Base-by-base conservation (phyloP, 1,140 invertebrate genomes). In the Hyphantria cunea region DNA sequence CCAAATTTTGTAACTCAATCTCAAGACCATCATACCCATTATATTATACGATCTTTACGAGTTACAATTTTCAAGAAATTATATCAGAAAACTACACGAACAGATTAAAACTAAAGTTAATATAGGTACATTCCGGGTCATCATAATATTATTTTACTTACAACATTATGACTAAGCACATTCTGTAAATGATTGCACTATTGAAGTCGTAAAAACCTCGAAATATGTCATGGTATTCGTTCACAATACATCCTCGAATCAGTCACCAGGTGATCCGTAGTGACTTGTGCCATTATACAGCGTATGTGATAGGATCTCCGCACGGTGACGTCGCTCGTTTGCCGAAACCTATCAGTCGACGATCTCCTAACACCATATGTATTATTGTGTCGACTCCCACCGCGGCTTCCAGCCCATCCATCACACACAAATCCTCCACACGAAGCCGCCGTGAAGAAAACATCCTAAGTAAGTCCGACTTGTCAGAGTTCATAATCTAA, bases 241-340 rank as follows among this genome's bases (percentile, higher is more conserved):
- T 49, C 44, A 53, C 44, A 45, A 60, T 34, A 51, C 49, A 13
- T 53, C 48, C 13, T 52, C 37, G 41, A 63, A 64, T 25, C 5
- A 25, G 17, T 56, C 59, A 33, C 64, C 60, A 64, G 58, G 42
- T 56, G 72, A 69, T 71, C 66, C 69, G 64, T 53, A 68, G 65
- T 75, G 74, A 77, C 68, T 75, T 67, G 68, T 68, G 59, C 68
- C 53, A 60, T 68, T 66, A 34, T 48, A 33, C 48, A 51, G 49
- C 39, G 17, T 31, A 11, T 48, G 48, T 42, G 72, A 76, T 74
- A 70, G 15, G 51, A 80, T 80, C 72, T 48, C 59, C 59, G 71
- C 62, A 15, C 53, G 69, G 78, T 86, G 86, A 86, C 84, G 76
- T 74, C 78, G 84, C 83, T 82, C 69, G 78, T 86, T 81, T 72